Evolutionary conservation across 2,113 vertebrate species (phyloP).

Genomic region (Plecotus auritus): DNA sequence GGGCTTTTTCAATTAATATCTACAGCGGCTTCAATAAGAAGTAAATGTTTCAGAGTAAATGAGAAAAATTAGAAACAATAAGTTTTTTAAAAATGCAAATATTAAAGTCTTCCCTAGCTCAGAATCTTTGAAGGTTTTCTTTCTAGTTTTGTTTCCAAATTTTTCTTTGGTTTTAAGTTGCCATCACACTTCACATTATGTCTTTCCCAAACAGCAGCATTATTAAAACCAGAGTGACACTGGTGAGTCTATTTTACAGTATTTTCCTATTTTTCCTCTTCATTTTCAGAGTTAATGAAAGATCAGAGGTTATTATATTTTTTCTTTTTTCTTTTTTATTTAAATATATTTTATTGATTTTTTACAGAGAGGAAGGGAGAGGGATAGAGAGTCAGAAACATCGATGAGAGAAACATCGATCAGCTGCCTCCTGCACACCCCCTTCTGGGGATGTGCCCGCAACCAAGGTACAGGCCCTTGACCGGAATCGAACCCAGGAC

Average conservation of each 20-base stretch:
- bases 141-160: slow-evolving; percentile 14
- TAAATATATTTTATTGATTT: too few species aligned
- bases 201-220: not conserved
- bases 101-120: not conserved
- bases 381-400: too few species aligned
- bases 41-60: not conserved
- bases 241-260: not conserved
- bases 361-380: too few species aligned
- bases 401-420: too few species aligned
- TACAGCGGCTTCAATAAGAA: not conserved
- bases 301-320: not conserved
- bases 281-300: not conserved
- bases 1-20: not conserved
- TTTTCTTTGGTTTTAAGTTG: not conserved
- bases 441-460: too few species aligned
- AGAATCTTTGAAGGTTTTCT: not conserved
- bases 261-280: not conserved
- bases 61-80: not conserved
- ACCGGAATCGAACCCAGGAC: too few species aligned
- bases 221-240: not conserved
- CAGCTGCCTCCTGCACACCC: too few species aligned
- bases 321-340: slow-evolving; percentile 38
- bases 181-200: not conserved
- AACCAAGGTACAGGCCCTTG: too few species aligned
- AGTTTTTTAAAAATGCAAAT: not conserved